A percentile compares a stretch with the other conserved stretches of the same genome.
phyloP scores from a whole-genome alignment of 2,113 vertebrate genomes.

The Eudyptes chrysolophus region DNA sequence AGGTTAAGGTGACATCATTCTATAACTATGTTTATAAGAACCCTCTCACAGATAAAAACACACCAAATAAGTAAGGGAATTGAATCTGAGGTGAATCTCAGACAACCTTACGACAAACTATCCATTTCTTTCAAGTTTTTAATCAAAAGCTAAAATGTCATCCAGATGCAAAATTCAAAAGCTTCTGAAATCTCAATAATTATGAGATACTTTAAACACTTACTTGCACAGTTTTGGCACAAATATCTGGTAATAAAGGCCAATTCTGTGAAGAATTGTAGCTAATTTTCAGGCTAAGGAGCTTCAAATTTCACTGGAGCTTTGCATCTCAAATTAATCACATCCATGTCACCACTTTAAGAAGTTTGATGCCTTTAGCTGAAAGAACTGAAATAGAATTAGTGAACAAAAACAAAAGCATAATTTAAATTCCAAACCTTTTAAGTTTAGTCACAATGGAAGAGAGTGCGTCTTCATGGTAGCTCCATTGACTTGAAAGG shows the following conservation, averaged over 20 bases:
- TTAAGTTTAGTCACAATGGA: not conserved
- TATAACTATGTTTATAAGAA: not conserved
- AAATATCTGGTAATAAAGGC: not conserved
- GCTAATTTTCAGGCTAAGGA: not conserved
- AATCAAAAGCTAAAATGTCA: not conserved
- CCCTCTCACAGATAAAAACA: not conserved
- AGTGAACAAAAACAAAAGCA: not conserved
- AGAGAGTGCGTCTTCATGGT: not conserved
- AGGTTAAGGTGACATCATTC: not conserved
- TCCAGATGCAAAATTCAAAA: not conserved
- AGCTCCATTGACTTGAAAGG: not conserved
- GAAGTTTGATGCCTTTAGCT: not conserved
- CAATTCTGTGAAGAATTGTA: not conserved
- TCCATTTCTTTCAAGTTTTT: not conserved
- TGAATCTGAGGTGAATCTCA: not conserved
- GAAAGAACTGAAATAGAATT: not conserved
- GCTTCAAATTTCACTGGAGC: not conserved
- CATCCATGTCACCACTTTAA: not conserved
- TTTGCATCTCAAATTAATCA: not conserved
- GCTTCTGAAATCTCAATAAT: not conserved
- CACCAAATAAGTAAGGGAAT: not conserved
- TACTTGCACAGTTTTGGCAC: not conserved
- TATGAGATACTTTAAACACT: not conserved
- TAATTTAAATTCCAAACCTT: not conserved
- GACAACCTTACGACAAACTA: not conserved